Evolutionary conservation across 2,888 invertebrate genomes (phyloP), one percentile per base, ranked within the genome.

Genomic region (Acronicta aceris): DNA sequence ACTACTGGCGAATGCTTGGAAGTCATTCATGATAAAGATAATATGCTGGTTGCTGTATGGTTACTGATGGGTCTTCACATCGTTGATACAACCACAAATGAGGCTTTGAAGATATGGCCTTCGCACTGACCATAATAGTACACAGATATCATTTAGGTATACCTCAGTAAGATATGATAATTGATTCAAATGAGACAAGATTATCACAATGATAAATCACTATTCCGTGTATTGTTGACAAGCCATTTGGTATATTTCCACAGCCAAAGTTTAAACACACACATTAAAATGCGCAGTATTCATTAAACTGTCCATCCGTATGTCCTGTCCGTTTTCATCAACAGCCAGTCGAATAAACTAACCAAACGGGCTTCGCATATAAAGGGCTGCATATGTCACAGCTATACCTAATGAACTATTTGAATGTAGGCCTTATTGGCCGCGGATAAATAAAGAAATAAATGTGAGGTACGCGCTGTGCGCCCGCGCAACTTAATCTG

Each of bases 401-500:
- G 78, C 78, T 73, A 67, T 80, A 83, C 76, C 86, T 94, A 94
- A 94, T 93, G 89, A 93, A 90, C 93, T 87, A 94, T 94, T 93
- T 93, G 91, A 93, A 94, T 94, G 93, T 92, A 88, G 89, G 86
- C 85, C 90, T 89, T 87, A 92, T 89, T 89, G 90, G 88, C 82
- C 79, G 84, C 84, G 84, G 81, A 88, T 89, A 88, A 89, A 93
- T 91, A 93, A 91, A 92, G 88, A 90, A 89, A 89, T 89, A 90
- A 90, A 90, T 88, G 89, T 85, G 86, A 77, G 74, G 78, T 78
- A 81, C 81, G 79, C 74, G 74, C 59, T 56, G 74, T 88, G 92
- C 89, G 89, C 78, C 63, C 62, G 78, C 88, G 93, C 93, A 93
- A 83, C 80, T 84, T 88, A 93, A 93, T 92, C 81, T 83, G 71